phyloP scores from a whole-genome alignment of 2,888 invertebrate genomes.

The Autographa pulchrina region DNA sequence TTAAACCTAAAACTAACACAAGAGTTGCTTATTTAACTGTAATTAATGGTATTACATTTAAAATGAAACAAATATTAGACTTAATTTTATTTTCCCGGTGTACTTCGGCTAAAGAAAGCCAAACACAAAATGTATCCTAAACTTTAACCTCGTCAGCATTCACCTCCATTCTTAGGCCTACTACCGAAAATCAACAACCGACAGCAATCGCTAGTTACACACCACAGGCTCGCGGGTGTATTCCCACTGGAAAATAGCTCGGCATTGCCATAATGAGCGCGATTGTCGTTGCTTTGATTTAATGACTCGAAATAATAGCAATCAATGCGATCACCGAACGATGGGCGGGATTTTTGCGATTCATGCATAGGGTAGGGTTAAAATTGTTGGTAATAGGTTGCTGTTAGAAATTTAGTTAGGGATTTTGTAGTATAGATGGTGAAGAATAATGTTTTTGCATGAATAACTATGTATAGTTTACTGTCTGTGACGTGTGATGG shows the following conservation, averaged over 20 bases:
- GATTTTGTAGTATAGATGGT: neutral
- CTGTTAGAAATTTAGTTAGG: neutral
- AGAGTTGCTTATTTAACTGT: no score
- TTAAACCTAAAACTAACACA: no score
- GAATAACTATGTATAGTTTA: no score
- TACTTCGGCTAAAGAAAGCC: no score
- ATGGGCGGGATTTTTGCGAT: conserved; percentile 66
- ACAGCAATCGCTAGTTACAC: conserved; percentile 30
- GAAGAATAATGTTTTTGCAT: neutral
- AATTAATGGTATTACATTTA: no score
- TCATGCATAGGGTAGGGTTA: conserved; percentile 53
- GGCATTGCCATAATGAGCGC: conserved; percentile 77
- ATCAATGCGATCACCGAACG: conserved; percentile 76
- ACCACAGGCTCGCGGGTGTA: conserved; percentile 38
- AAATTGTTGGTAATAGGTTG: conserved; percentile 10
- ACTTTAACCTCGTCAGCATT: no score
- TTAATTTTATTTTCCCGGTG: no score
- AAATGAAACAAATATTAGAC: no score
- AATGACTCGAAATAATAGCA: conserved; percentile 85
- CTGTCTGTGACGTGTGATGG: no score
- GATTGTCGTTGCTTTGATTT: conserved; percentile 84
- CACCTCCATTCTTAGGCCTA: neutral
- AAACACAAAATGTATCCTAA: no score
- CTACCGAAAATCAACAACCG: conserved; percentile 22
- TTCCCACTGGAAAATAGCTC: conserved; percentile 67